These are phyloP conservation scores for Cyclopterus lumpus DNA, from an alignment of 2,797 vertebrate genomes.

Conservation along the genomic window DNA sequence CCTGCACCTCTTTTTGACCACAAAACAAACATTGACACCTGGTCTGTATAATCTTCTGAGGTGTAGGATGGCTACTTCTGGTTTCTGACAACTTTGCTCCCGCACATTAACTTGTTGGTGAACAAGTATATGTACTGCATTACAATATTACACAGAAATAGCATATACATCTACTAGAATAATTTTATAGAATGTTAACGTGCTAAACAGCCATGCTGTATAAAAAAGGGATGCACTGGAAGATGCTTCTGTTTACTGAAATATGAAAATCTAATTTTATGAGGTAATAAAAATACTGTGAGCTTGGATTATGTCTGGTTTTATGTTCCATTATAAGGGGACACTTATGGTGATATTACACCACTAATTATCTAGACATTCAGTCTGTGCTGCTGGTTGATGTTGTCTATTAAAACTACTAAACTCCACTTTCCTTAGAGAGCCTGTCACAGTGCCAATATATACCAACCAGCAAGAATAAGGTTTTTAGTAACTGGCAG, in stretches of 20 bases:
- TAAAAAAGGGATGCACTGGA: constrained; percentile 72
- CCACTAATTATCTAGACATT: constrained; percentile 49
- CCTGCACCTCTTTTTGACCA: constrained; percentile 9
- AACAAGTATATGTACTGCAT: constrained; percentile 40
- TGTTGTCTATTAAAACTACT: constrained; percentile 25
- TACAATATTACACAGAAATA: constrained; percentile 48
- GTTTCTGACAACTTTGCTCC: constrained; percentile 36
- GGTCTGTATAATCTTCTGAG: constrained; percentile 43
- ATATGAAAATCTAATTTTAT: constrained; percentile 49
- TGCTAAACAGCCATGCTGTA: constrained; percentile 64
- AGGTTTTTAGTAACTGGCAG: constrained; percentile 8
- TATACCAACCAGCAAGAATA: background rate
- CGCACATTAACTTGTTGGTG: constrained; percentile 22
- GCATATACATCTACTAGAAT: constrained; percentile 41
- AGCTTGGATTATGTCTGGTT: constrained; percentile 44
- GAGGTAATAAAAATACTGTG: constrained; percentile 49
- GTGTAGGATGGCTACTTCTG: constrained; percentile 37
- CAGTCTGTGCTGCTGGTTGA: constrained; percentile 37
- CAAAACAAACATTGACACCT: constrained; percentile 35
- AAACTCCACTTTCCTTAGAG: constrained; percentile 29
- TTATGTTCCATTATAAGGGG: constrained; percentile 41
- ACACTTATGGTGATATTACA: constrained; percentile 52
- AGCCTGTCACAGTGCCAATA: constrained; percentile 11
- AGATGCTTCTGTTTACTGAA: constrained; percentile 60
- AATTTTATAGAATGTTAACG: constrained; percentile 38